Percentiles rank a stretch among this genome's conserved stretches.
Evolutionary conservation across 2,113 vertebrate species (phyloP).

Genomic region (Ptyas mucosa): DNA sequence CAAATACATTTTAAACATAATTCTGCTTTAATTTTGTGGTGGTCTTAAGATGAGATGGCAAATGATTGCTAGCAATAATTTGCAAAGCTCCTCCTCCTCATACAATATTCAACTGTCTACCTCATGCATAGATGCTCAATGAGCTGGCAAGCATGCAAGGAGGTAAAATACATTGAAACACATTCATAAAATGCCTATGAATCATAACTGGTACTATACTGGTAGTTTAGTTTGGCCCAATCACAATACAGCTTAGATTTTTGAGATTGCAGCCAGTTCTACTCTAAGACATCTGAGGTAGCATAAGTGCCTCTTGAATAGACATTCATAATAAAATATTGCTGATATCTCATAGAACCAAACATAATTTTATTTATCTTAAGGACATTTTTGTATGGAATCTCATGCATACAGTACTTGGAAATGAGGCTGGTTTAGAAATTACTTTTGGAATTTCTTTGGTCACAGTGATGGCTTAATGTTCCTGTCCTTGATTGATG

Average conservation of each 20-base stretch:
- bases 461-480: background rate
- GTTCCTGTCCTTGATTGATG: background rate
- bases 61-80: background rate
- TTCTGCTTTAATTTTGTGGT: background rate
- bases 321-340: background rate
- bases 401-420: background rate
- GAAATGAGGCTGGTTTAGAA: background rate
- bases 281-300: background rate
- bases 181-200: background rate
- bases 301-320: background rate
- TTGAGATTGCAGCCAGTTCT: background rate
- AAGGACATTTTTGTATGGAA: background rate
- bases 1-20: background rate
- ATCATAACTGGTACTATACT: background rate
- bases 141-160: background rate
- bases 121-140: background rate
- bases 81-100: background rate
- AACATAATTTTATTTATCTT: background rate
- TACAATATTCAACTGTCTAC: background rate
- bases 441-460: background rate
- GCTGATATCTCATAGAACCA: background rate
- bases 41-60: background rate
- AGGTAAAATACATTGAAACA: background rate
- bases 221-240: background rate
- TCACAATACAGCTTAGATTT: background rate